Evolutionary conservation across 1,140 invertebrate species (phyloP).

Genomic region (Bradysia coprophila): DNA sequence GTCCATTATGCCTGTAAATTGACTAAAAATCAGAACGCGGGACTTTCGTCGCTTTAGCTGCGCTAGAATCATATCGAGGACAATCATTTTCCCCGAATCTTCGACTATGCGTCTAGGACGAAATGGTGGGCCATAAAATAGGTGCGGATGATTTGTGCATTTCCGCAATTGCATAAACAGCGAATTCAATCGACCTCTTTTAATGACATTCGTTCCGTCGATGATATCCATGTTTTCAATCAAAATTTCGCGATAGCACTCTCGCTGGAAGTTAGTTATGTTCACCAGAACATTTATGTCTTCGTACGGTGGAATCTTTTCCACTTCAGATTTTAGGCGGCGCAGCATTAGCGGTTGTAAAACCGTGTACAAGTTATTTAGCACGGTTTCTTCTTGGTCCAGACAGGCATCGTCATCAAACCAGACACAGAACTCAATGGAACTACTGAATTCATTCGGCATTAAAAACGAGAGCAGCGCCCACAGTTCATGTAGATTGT

Average conservation of each 20-base stretch:
- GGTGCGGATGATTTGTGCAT: slow-evolving; percentile 94
- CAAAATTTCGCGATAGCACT: slow-evolving; percentile 94
- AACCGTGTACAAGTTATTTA: slow-evolving; percentile 71
- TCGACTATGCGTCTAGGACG: slow-evolving; percentile 47
- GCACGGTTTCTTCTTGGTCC: slow-evolving; percentile 69
- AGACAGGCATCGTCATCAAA: slow-evolving; percentile 63
- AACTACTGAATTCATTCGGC: slow-evolving; percentile 81
- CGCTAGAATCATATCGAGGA: slow-evolving; percentile 74
- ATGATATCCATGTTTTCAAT: slow-evolving; percentile 74
- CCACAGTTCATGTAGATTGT: slow-evolving; percentile 88
- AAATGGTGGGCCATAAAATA: slow-evolving; percentile 46
- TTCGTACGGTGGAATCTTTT: slow-evolving; percentile 41
- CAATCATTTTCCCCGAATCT: slow-evolving; percentile 87
- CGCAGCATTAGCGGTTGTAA: slow-evolving; percentile 85
- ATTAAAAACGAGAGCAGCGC: slow-evolving; percentile 93
- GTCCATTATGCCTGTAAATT: slow-evolving; percentile 79
- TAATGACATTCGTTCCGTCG: slow-evolving; percentile 69
- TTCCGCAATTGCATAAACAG: slow-evolving; percentile 43
- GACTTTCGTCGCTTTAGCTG: slow-evolving; percentile 86
- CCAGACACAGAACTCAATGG: slow-evolving; percentile 81
- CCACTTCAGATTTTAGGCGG: slow-evolving; percentile 80
- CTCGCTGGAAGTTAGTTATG: slow-evolving; percentile 91
- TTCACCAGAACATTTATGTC: slow-evolving; percentile 65
- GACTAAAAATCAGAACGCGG: slow-evolving; percentile 78
- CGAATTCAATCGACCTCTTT: slow-evolving; percentile 81